Conservation (phyloP, 35 echinoderm and acorn worm genomes). For the Stichopus chloronotus region DNA sequence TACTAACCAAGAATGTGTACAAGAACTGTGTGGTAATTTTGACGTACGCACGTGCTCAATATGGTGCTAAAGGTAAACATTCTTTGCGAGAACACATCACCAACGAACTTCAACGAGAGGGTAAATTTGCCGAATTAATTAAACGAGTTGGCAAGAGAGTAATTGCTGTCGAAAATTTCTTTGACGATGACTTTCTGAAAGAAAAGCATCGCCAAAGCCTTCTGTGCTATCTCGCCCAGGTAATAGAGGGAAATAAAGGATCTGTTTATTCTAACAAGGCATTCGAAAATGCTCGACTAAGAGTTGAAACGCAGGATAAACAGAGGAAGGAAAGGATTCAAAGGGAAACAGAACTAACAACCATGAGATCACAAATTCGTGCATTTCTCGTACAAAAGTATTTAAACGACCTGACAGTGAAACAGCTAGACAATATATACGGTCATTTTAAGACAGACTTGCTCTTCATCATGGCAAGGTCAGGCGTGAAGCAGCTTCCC, state of each 20-base stretch:
- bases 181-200: background rate
- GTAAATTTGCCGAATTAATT: background rate
- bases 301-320: background rate
- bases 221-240: background rate
- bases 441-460: too few species aligned
- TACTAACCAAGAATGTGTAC: background rate
- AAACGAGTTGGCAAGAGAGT: background rate
- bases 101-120: background rate
- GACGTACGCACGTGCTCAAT: background rate
- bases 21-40: background rate
- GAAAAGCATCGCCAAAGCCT: background rate
- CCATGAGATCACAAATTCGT: background rate
- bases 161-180: conserved; percentile 17
- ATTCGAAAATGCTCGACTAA: background rate
- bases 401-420: background rate
- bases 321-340: background rate
- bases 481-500: background rate
- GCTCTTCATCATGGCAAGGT: background rate
- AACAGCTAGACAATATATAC: background rate
- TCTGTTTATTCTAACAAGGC: background rate
- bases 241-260: background rate
- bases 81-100: background rate
- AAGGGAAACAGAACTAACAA: background rate
- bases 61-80: background rate
- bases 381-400: conserved; percentile 9